phyloP scores from a whole-genome alignment of 2,797 vertebrate genomes.

The Falco concolor region DNA sequence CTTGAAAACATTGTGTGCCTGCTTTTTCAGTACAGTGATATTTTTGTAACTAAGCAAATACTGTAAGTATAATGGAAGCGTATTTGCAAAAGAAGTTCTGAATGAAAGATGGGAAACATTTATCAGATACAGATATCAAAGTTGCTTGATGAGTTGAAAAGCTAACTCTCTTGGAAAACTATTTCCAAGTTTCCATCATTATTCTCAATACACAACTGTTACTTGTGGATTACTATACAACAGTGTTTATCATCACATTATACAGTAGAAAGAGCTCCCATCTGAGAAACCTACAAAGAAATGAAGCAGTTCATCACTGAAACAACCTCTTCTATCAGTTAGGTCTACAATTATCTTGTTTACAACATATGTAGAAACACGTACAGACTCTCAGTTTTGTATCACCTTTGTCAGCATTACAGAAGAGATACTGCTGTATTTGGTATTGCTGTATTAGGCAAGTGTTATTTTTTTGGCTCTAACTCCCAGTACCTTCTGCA shows the following conservation, averaged over 20 bases:
- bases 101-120: background rate
- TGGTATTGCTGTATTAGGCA: no score
- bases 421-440: background rate
- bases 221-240: background rate
- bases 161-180: background rate
- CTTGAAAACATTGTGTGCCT: background rate
- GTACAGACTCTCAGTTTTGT: background rate
- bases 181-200: background rate
- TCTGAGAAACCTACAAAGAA: background rate
- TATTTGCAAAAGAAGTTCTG: background rate
- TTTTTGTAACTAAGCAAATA: background rate
- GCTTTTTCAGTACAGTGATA: background rate
- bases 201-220: background rate
- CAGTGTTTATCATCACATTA: background rate
- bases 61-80: background rate
- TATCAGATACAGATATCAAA: background rate
- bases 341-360: background rate
- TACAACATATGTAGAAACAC: background rate
- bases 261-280: background rate
- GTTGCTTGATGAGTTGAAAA: background rate
- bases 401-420: background rate
- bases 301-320: background rate
- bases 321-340: background rate
- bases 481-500: slow-evolving; percentile 62
- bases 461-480: background rate